Conservation (phyloP, 30 jellyfish, hydroid and myxozoan genomes). For the Hydra vulgaris region DNA sequence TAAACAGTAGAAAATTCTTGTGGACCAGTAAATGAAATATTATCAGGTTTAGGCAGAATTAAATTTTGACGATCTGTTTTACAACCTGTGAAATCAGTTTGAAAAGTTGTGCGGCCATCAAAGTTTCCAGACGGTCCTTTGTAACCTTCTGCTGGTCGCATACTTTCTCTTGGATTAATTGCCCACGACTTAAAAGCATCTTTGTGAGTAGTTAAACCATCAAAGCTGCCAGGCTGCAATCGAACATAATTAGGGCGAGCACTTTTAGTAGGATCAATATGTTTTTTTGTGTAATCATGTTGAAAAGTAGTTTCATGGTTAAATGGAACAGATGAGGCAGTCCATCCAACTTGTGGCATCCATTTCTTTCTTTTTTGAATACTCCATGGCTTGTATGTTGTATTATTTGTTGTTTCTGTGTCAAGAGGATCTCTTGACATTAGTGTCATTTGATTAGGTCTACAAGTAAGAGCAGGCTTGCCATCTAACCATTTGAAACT, state of each 20-base stretch:
- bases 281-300: conserved; percentile 67
- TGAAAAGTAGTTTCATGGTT: conserved; percentile 67
- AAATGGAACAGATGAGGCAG: conserved; percentile 53
- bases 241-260: conserved; percentile 57
- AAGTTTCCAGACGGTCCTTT: conserved; percentile 69
- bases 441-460: conserved; percentile 46
- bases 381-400: conserved; percentile 66
- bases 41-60: conserved; percentile 68
- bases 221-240: conserved; percentile 61
- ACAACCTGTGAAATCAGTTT: conserved; percentile 52
- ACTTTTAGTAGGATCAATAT: conserved; percentile 53
- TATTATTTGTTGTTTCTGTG: conserved; percentile 64
- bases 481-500: conserved; percentile 80
- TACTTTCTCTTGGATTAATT: conserved; percentile 33
- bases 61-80: conserved; percentile 48
- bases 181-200: conserved; percentile 92
- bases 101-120: conserved; percentile 83
- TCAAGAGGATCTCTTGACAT: conserved; percentile 67
- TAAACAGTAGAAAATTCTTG: conserved; percentile 73
- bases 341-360: conserved; percentile 89
- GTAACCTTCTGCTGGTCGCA: conserved; percentile 59
- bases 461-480: conserved; percentile 75
- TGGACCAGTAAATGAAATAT: conserved; percentile 50
- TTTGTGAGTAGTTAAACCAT: conserved; percentile 74
- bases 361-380: conserved; percentile 40